Conservation (phyloP, 2,113 vertebrate species). For the Piprites chloris region DNA sequence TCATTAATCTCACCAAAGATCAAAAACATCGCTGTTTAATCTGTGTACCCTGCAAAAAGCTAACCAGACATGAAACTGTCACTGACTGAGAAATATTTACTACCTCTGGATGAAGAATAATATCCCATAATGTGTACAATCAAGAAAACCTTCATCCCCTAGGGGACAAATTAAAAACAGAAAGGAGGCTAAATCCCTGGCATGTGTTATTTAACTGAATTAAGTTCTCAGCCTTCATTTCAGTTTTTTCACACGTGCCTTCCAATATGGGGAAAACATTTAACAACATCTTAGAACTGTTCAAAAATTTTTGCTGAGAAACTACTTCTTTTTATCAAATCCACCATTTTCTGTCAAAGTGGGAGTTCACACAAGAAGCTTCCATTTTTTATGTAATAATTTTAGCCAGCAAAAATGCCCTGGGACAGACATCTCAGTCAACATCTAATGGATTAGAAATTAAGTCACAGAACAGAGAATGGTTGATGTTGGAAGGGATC, state of each 20-base stretch:
- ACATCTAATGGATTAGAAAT: background rate
- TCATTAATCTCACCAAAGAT: background rate
- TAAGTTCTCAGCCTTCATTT: background rate
- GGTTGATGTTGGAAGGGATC: background rate
- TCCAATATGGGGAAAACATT: background rate
- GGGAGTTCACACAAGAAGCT: background rate
- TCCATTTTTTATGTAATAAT: background rate
- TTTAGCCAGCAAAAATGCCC: background rate
- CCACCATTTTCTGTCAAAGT: background rate
- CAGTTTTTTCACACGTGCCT: background rate
- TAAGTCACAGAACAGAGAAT: background rate
- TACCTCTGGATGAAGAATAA: conserved; percentile 17
- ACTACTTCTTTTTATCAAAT: background rate
- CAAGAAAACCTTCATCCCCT: background rate
- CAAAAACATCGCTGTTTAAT: conserved; percentile 16
- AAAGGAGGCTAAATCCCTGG: conserved; percentile 1
- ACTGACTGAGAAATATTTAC: conserved; percentile 39
- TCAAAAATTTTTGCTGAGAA: background rate
- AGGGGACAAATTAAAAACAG: conserved; percentile 49
- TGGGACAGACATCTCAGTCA: background rate
- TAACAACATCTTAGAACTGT: background rate
- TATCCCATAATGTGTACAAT: background rate
- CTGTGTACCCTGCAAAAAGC: background rate
- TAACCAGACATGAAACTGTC: conserved; percentile 31
- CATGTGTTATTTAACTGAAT: background rate